Evolutionary conservation across 2,113 vertebrate species (phyloP).

Genomic region (Puffinus mauretanicus): DNA sequence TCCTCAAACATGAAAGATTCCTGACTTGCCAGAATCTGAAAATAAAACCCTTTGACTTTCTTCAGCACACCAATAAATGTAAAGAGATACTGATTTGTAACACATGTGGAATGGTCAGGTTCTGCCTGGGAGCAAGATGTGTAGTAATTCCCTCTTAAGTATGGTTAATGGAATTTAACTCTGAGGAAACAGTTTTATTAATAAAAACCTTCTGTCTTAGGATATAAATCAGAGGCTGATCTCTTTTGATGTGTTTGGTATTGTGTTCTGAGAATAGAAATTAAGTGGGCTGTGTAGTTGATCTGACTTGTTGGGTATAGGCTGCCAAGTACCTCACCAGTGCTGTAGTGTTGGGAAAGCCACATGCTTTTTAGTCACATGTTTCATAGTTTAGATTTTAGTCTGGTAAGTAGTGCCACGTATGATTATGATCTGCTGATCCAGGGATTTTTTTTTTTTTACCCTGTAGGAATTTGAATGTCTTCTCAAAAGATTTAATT

Average conservation of each 20-base stretch:
- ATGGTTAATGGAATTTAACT: constrained; percentile 48
- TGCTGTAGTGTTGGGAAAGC: background rate
- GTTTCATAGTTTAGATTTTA: constrained; percentile 32
- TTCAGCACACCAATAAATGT: constrained; percentile 3
- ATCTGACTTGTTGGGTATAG: background rate
- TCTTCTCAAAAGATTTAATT: background rate
- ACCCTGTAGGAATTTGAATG: background rate
- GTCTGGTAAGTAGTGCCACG: background rate
- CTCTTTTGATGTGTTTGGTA: constrained; percentile 46
- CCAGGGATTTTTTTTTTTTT: background rate
- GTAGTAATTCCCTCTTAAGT: constrained; percentile 42
- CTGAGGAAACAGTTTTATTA: constrained; percentile 56
- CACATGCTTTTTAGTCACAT: constrained; percentile 1
- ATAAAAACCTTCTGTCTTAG: constrained; percentile 44
- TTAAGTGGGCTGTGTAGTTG: background rate
- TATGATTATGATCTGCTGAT: background rate
- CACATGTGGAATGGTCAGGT: constrained; percentile 18
- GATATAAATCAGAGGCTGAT: background rate
- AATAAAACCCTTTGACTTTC: constrained; percentile 22
- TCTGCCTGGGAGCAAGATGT: constrained; percentile 59
- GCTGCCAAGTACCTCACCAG: background rate
- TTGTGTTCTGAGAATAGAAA: background rate
- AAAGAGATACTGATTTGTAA: constrained; percentile 42
- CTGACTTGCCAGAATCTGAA: background rate
- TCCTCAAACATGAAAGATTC: constrained; percentile 4